Evolutionary conservation across 2,888 invertebrate genomes (phyloP).

Genomic region (Pachydiplax longipennis): DNA sequence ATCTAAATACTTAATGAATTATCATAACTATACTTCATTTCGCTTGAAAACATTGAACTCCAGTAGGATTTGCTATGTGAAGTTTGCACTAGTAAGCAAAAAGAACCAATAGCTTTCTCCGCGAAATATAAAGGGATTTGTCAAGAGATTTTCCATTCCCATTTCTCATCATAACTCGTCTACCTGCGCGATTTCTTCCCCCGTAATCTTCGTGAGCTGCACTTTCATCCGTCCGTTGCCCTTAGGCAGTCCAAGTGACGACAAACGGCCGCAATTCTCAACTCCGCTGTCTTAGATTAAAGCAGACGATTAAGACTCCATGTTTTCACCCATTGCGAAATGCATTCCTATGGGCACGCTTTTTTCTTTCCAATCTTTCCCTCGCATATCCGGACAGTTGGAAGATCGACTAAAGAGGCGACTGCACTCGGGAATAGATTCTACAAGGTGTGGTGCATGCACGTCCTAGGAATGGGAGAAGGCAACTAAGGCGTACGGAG

Average conservation of each 20-base stretch:
- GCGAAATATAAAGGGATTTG: not conserved
- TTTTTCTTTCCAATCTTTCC: not conserved
- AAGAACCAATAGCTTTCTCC: not conserved
- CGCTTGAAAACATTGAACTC: too few relatives aligned
- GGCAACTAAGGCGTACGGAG: not conserved
- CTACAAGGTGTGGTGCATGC: not conserved
- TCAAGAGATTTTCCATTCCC: not conserved
- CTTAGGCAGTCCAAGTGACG: not conserved
- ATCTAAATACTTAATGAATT: too few relatives aligned
- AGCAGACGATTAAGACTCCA: not conserved
- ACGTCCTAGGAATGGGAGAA: not conserved
- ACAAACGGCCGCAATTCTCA: not conserved
- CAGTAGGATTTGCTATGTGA: too few relatives aligned
- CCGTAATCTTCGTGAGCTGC: not conserved
- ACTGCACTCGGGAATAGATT: not conserved
- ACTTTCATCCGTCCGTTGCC: not conserved
- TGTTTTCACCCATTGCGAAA: slow-evolving; percentile 14
- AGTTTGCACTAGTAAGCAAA: not conserved
- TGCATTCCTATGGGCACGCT: not conserved
- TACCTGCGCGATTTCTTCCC: not conserved
- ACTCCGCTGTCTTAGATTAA: not conserved
- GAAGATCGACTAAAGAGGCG: slow-evolving; percentile 19
- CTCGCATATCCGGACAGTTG: not conserved
- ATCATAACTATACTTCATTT: too few relatives aligned
- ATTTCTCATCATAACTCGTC: not conserved